Evolutionary conservation across 2,797 vertebrate genomes (phyloP).

Genomic region (Leptodactylus fallax): DNA sequence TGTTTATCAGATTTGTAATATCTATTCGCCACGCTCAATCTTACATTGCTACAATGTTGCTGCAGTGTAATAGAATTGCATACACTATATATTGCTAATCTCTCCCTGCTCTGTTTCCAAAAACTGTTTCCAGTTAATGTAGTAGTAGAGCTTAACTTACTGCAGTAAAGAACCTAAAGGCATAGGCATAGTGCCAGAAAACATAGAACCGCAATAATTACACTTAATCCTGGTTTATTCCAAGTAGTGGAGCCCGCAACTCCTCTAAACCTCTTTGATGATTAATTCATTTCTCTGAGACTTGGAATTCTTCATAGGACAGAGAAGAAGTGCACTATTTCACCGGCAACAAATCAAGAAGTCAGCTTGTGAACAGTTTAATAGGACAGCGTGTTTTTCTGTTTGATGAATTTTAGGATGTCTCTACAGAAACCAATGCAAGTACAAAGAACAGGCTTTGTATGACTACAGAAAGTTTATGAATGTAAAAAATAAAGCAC

Average conservation of each 20-base stretch:
- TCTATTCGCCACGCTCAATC: not conserved
- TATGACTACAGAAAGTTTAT: not conserved
- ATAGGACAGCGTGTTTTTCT: slow-evolving; percentile 19
- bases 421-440: not conserved
- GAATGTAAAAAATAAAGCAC: not conserved
- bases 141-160: slow-evolving; percentile 10
- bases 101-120: slow-evolving; percentile 7
- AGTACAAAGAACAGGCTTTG: not conserved
- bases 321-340: slow-evolving; percentile 5
- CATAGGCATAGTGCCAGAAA: slow-evolving; percentile 40
- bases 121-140: slow-evolving; percentile 5
- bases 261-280: slow-evolving; percentile 49
- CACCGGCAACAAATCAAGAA: slow-evolving; percentile 20
- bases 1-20: not conserved
- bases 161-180: slow-evolving; percentile 36
- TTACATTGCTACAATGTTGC: not conserved
- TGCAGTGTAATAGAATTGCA: not conserved
- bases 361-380: not conserved
- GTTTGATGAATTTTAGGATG: slow-evolving; percentile 18
- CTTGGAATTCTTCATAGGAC: slow-evolving; percentile 41
- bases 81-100: not conserved
- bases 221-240: slow-evolving; percentile 51
- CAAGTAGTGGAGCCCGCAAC: slow-evolving; percentile 42
- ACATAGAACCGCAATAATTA: slow-evolving; percentile 42
- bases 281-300: slow-evolving; percentile 49